phyloP scores from a whole-genome alignment of 2,797 vertebrate genomes.

The Amazonetta brasiliensis region DNA sequence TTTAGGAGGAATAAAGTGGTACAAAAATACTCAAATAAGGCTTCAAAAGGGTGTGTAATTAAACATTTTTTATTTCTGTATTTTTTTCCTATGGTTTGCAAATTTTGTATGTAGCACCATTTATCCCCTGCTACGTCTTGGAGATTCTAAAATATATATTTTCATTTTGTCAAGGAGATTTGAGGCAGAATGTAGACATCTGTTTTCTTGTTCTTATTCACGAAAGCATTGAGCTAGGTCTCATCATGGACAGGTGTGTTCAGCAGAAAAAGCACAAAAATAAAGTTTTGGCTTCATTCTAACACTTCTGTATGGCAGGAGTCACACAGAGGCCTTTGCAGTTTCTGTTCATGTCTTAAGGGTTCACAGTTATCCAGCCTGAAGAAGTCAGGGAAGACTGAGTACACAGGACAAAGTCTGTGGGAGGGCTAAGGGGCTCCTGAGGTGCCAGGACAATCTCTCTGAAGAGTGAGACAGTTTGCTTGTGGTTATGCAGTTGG shows the following conservation, averaged over 20 bases:
- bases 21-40: not conserved
- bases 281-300: not conserved
- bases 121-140: not conserved
- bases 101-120: not conserved
- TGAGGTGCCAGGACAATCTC: not conserved
- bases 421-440: not conserved
- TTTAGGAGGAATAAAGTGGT: not conserved
- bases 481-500: not conserved
- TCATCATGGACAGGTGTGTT: not conserved
- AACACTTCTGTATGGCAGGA: not conserved
- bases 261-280: not conserved
- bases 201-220: not conserved
- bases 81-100: not conserved
- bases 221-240: not conserved
- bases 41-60: not conserved
- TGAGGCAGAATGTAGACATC: accelerated
- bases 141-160: not conserved
- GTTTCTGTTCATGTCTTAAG: not conserved
- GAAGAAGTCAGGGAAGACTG: not conserved
- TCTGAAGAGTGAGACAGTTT: not conserved
- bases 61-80: not conserved
- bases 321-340: not conserved
- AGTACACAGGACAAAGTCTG: not conserved
- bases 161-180: not conserved
- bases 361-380: not conserved